Evolutionary conservation across 1,140 invertebrate genomes (phyloP), one percentile per base, ranked within the genome.

Genomic region (Drosophila jambulina): DNA sequence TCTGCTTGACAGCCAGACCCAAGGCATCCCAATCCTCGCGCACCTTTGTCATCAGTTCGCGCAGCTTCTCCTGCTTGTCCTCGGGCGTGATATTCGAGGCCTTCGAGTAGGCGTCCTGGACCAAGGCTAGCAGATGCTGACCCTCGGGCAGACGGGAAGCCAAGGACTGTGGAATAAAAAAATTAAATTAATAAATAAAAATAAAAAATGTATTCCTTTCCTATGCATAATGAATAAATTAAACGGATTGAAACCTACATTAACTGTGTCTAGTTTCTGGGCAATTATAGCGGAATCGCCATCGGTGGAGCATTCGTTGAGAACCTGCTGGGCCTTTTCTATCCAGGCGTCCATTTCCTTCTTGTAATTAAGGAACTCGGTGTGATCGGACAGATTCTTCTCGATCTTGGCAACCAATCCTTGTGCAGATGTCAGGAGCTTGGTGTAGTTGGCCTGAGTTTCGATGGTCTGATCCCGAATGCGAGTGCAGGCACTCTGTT

Each of bases 351-450:
- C 95, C 75, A 98, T 94, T 82, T 97, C 96, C 74, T 96, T 95
- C 85, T 97, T 97, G 6, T 96, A 96, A 80, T 97, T 97, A 2
- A 97, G 93, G 92, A 98, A 98, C 88, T 98, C 97, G 0, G 97
- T 98, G 68, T 98, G 97, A 92, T 98, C 97, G 2, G 96, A 96
- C 0, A 98, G 92, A 92, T 97, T 97, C 93, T 98, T 98, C 85
- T 98, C 97, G 4, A 97, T 95, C 87, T 95, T 96, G 2, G 96
- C 96, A 2, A 98, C 95, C 21, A 97, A 93, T 56, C 96, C 95
- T 93, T 97, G 97, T 49, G 96, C 95, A 56, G 95, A 95, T 0
- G 96, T 97, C 45, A 98, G 74, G 1, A 97, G 83, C 70, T 95
- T 95, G 0, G 96, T 96, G 76, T 98, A 98, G 27, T 95, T 94